Evolutionary conservation across 1,140 invertebrate species (phyloP).

Genomic region (Phymorhynchus buccinoides): DNA sequence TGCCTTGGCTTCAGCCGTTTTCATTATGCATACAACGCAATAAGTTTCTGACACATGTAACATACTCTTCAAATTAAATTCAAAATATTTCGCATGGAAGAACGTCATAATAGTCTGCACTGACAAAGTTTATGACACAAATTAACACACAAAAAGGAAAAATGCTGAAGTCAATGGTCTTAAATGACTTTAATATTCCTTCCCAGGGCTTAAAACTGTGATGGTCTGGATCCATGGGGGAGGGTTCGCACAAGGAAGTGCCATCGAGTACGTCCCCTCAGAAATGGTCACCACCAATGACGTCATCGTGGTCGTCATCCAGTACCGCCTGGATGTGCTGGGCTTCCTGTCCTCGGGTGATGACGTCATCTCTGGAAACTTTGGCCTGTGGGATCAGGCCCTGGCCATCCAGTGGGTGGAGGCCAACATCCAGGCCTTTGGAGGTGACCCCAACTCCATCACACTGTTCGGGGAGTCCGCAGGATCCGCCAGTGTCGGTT

Average conservation of each 20-base stretch:
- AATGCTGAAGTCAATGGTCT: too few species aligned
- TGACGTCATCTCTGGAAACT: conserved; percentile 24
- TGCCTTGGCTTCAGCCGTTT: too few species aligned
- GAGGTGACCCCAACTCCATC: conserved; percentile 57
- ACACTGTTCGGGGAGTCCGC: conserved; percentile 62
- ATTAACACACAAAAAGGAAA: too few species aligned
- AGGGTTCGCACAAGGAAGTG: background rate
- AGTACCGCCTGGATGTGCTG: conserved; percentile 40
- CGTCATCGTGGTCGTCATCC: conserved; percentile 78
- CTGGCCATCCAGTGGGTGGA: conserved; percentile 78
- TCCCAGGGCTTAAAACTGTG: background rate
- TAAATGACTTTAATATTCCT: too few species aligned
- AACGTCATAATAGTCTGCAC: too few species aligned
- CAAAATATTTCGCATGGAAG: too few species aligned
- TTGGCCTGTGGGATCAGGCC: conserved; percentile 75
- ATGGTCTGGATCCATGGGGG: conserved; percentile 20
- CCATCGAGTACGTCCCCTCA: conserved; percentile 72
- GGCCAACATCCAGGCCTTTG: conserved; percentile 62
- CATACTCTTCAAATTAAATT: too few species aligned
- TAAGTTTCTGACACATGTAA: too few species aligned
- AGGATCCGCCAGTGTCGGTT: conserved; percentile 86
- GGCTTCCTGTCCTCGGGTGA: conserved; percentile 37
- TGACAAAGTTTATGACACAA: too few species aligned
- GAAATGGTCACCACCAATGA: conserved; percentile 85
- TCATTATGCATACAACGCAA: too few species aligned